Evolutionary conservation across 1,140 invertebrate genomes (phyloP).

Genomic region (Drosophila simulans): DNA sequence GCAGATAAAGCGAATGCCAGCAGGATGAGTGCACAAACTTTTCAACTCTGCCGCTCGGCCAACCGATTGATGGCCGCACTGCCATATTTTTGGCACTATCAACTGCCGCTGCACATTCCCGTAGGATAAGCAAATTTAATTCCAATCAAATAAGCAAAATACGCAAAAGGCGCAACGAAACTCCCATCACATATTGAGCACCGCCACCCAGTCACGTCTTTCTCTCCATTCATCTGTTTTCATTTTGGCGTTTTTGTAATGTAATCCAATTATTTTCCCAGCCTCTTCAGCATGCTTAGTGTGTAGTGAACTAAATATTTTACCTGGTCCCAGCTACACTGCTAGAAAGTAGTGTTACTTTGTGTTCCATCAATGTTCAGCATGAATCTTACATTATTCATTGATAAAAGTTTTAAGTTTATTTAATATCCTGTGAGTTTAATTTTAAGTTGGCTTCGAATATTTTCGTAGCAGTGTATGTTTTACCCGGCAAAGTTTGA

Average conservation of each 20-base stretch:
- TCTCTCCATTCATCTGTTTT: conserved; percentile 23
- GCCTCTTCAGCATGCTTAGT: conserved; percentile 26
- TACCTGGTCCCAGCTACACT: not conserved
- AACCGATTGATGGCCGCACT: conserved; percentile 11
- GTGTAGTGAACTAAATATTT: conserved; percentile 10
- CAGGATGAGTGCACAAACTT: conserved; percentile 26
- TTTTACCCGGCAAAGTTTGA: conserved; percentile 25
- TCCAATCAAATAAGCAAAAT: conserved; percentile 43
- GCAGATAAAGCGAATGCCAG: conserved; percentile 27
- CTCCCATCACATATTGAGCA: conserved; percentile 23
- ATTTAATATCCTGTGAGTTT: not conserved
- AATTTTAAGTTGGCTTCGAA: not conserved
- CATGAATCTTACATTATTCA: not conserved
- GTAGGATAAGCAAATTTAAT: conserved; percentile 48
- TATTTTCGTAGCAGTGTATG: not conserved
- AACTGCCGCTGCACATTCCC: conserved; percentile 31
- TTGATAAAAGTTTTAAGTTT: too few species aligned
- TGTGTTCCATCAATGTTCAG: not conserved
- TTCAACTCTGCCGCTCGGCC: conserved; percentile 16
- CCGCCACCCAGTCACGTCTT: conserved; percentile 16
- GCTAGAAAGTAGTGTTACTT: not conserved
- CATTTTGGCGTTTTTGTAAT: conserved; percentile 40
- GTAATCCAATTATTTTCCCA: conserved; percentile 39
- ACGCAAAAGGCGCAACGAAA: conserved; percentile 25
- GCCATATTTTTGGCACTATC: conserved; percentile 27